Percentiles rank a stretch among this genome's conserved stretches.
Conservation (phyloP, 35 echinoderm and acorn worm species). For the Holothuria glaberrima region DNA sequence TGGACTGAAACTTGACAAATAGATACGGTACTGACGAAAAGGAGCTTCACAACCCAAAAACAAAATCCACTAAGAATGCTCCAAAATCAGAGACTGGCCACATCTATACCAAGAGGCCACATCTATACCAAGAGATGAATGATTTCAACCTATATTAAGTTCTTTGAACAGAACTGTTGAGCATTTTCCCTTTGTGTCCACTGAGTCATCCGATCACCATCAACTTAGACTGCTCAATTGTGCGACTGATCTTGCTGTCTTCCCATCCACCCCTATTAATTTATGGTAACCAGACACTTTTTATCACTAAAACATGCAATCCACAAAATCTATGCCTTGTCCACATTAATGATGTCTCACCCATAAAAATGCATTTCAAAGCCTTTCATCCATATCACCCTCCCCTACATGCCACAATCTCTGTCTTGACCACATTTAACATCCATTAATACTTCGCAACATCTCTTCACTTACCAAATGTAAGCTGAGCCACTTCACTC, state of each 20-base stretch:
- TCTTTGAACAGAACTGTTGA: too few species aligned
- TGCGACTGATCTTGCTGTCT: background rate
- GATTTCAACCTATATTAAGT: too few species aligned
- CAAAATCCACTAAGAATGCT: too few species aligned
- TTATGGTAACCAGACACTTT: slow-evolving; percentile 33
- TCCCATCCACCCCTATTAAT: slow-evolving; percentile 24
- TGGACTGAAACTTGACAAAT: too few species aligned
- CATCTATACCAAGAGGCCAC: too few species aligned
- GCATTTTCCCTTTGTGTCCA: background rate
- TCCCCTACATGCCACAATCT: slow-evolving; percentile 11
- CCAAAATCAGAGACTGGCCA: too few species aligned
- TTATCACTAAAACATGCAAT: background rate
- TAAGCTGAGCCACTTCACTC: slow-evolving; percentile 23
- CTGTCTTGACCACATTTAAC: slow-evolving; percentile 38
- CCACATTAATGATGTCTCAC: slow-evolving; percentile 38
- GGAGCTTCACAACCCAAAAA: too few species aligned
- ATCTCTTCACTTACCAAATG: slow-evolving; percentile 39
- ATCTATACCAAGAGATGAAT: too few species aligned
- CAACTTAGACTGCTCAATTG: slow-evolving; percentile 1
- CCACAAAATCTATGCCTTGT: background rate
- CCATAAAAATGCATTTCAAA: slow-evolving; percentile 46
- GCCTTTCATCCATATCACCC: slow-evolving; percentile 35
- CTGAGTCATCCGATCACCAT: slow-evolving; percentile 29
- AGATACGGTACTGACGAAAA: too few species aligned
- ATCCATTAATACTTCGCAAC: slow-evolving; percentile 26